Evolutionary conservation across 1,140 invertebrate genomes (phyloP).

Genomic region (Drosophila virilis): DNA sequence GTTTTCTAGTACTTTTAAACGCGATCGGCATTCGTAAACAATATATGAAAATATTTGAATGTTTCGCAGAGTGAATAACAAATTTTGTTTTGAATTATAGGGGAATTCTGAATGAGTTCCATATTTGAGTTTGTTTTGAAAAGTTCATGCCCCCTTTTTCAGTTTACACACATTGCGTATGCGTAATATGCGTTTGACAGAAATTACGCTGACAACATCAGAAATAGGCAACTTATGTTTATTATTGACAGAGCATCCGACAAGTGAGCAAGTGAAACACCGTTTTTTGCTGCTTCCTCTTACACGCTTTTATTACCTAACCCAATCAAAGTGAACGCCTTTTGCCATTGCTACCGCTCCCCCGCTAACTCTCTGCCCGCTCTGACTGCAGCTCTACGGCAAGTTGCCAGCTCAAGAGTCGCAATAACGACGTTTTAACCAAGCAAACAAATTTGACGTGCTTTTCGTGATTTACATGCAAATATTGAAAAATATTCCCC

Average conservation of each 20-base stretch:
- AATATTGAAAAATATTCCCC: slow-evolving; percentile 84
- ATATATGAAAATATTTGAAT: too few relatives aligned
- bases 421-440: slow-evolving; percentile 81
- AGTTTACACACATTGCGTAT: slow-evolving; percentile 57
- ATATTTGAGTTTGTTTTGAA: background rate
- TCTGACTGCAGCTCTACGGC: background rate
- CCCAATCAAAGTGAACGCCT: slow-evolving; percentile 76
- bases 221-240: slow-evolving; percentile 78
- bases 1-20: too few relatives aligned
- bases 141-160: background rate
- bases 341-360: slow-evolving; percentile 33
- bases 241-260: slow-evolving; percentile 68
- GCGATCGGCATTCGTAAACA: too few relatives aligned
- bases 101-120: background rate
- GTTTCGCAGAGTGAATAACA: too few relatives aligned
- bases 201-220: slow-evolving; percentile 72
- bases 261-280: slow-evolving; percentile 47
- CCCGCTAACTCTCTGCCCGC: background rate
- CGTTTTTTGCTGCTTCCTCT: slow-evolving; percentile 24
- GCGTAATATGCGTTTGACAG: slow-evolving; percentile 55
- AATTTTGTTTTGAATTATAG: background rate
- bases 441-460: slow-evolving; percentile 83
- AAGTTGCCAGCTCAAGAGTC: slow-evolving; percentile 41
- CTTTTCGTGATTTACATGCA: slow-evolving; percentile 84
- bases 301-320: slow-evolving; percentile 70